phyloP scores from a whole-genome alignment of 64 coral and sea anemone genomes.

The Trachythela sp. region DNA sequence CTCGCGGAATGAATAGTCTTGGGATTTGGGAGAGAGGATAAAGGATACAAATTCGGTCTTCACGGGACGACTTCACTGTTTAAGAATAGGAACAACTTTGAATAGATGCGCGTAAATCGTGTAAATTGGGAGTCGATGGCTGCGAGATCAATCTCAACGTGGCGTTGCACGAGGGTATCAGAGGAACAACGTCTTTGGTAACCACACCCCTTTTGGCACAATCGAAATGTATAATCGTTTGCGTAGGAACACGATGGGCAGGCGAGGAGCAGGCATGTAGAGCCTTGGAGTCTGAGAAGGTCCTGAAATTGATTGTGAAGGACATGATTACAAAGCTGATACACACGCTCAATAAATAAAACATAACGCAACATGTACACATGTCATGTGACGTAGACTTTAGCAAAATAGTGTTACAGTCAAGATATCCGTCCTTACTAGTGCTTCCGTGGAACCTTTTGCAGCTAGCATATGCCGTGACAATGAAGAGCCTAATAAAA shows the following conservation, averaged over 20 bases:
- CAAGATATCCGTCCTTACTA: neutral
- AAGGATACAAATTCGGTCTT: neutral
- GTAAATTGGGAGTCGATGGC: neutral
- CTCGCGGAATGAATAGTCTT: conserved; percentile 34
- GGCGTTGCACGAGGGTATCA: neutral
- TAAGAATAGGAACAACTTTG: neutral
- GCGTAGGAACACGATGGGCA: conserved; percentile 33
- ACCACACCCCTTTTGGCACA: conserved; percentile 56
- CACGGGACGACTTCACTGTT: neutral
- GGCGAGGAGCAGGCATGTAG: conserved; percentile 20
- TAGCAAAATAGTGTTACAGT: too few species aligned
- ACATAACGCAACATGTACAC: too few species aligned
- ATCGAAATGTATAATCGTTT: conserved; percentile 35
- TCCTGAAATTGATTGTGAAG: neutral
- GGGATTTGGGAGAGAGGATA: conserved; percentile 29
- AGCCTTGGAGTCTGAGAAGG: neutral
- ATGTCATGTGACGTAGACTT: too few species aligned
- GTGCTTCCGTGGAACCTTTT: neutral
- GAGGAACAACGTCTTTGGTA: neutral
- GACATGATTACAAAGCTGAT: neutral
- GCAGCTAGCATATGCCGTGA: neutral
- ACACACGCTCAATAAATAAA: too few species aligned
- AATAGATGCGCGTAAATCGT: neutral
- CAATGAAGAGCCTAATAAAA: too few species aligned
- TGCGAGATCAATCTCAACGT: neutral